Evolutionary conservation across 2,113 vertebrate genomes (phyloP).

Genomic region (Lathamus discolor): DNA sequence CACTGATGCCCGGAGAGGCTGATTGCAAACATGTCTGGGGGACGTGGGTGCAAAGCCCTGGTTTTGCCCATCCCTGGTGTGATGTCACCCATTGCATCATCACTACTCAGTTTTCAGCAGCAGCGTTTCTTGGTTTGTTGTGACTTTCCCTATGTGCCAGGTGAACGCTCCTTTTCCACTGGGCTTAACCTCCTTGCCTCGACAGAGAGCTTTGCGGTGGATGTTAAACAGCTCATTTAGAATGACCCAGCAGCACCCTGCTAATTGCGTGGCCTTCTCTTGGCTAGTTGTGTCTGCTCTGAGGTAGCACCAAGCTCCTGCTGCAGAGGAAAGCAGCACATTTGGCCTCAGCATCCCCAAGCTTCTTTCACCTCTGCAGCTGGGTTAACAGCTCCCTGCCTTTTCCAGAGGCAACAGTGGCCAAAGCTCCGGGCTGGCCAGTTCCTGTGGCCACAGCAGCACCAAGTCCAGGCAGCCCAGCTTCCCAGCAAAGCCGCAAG

Average conservation of each 20-base stretch:
- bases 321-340: fast-evolving
- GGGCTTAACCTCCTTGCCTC: background rate
- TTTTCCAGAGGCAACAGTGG: background rate
- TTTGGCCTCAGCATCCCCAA: background rate
- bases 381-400: background rate
- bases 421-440: background rate
- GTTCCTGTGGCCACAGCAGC: background rate
- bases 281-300: background rate
- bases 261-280: background rate
- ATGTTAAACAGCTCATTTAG: background rate
- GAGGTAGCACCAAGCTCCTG: fast-evolving
- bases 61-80: background rate
- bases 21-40: background rate
- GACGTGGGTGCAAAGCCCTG: background rate
- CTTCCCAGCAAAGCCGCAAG: background rate
- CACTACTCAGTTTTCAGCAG: background rate
- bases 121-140: background rate
- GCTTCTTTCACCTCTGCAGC: background rate
- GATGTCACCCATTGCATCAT: background rate
- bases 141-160: background rate
- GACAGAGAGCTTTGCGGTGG: background rate
- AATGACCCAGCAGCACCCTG: background rate
- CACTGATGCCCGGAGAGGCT: background rate
- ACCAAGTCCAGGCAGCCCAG: background rate
- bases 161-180: background rate